Percentiles rank a stretch among this genome's conserved stretches.
phyloP scores from a whole-genome alignment of 2,888 invertebrate species.

The Drosophila hamatofila region DNA sequence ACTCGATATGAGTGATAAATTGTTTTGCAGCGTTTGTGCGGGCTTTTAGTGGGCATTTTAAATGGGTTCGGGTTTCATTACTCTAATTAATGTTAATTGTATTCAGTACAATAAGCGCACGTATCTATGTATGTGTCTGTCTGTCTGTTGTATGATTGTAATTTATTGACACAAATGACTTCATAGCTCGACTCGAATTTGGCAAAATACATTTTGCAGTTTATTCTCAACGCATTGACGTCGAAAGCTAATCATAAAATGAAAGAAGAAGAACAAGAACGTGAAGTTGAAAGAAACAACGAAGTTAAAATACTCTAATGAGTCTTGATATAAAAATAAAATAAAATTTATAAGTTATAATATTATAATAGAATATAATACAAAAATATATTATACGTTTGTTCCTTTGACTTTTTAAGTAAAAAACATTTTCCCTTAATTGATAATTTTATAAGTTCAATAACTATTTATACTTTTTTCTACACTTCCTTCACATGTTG shows the following conservation, averaged over 20 bases:
- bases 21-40: constrained; percentile 33
- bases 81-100: constrained; percentile 73
- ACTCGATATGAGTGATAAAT: constrained; percentile 48
- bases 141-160: constrained; percentile 5
- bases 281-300: background rate
- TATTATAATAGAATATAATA: too few relatives aligned
- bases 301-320: background rate
- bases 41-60: constrained; percentile 27
- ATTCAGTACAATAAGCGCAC: background rate
- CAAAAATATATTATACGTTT: background rate
- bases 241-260: background rate
- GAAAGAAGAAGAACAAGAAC: background rate
- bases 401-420: background rate
- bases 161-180: constrained; percentile 51
- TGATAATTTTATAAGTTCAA: too few relatives aligned
- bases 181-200: constrained; percentile 39
- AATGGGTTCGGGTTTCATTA: constrained; percentile 17
- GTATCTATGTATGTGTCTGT: background rate
- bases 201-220: constrained; percentile 36
- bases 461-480: background rate
- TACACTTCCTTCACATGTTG: background rate
- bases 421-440: too few relatives aligned
- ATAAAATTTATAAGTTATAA: too few relatives aligned
- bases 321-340: background rate
- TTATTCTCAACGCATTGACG: constrained; percentile 28